phyloP scores from a whole-genome alignment of 2,797 vertebrate species.

The Peromyscus nudipes region DNA sequence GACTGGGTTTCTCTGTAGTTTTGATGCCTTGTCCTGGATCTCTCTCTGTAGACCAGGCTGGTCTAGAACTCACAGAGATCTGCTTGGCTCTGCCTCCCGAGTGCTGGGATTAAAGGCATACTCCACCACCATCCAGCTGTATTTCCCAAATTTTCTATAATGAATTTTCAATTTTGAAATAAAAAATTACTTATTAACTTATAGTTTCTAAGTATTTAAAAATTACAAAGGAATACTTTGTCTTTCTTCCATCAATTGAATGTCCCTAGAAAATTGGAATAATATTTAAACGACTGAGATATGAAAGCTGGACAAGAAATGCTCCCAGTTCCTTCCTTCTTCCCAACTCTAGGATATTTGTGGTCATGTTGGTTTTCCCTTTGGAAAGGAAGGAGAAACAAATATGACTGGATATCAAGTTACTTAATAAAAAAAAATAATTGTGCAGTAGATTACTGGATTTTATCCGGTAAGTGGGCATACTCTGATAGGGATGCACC shows the following conservation, averaged over 20 bases:
- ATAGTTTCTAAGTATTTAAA: background rate
- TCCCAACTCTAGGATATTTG: constrained; percentile 38
- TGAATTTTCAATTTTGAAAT: background rate
- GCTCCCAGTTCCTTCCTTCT: background rate
- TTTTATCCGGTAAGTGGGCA: constrained; percentile 29
- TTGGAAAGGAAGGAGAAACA: constrained; percentile 20
- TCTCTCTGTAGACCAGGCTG: no score
- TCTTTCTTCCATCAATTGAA: background rate
- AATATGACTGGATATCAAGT: background rate
- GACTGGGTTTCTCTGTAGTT: no score
- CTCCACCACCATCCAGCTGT: background rate
- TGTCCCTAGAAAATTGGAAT: constrained; percentile 34
- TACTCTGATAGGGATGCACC: background rate
- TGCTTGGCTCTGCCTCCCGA: no score
- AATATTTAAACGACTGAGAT: constrained; percentile 1
- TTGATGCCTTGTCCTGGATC: no score
- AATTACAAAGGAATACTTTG: background rate
- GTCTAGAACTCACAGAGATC: no score
- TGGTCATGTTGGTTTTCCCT: constrained; percentile 21
- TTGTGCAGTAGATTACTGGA: background rate
- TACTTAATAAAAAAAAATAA: constrained; percentile 25
- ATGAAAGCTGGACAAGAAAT: background rate
- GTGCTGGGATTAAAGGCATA: no score
- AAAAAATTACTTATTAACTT: background rate
- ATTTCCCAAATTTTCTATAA: constrained; percentile 27